Percentiles rank a stretch among this genome's conserved stretches.
Evolutionary conservation across 1,140 invertebrate genomes (phyloP).

Genomic region (Globodera rostochiensis): DNA sequence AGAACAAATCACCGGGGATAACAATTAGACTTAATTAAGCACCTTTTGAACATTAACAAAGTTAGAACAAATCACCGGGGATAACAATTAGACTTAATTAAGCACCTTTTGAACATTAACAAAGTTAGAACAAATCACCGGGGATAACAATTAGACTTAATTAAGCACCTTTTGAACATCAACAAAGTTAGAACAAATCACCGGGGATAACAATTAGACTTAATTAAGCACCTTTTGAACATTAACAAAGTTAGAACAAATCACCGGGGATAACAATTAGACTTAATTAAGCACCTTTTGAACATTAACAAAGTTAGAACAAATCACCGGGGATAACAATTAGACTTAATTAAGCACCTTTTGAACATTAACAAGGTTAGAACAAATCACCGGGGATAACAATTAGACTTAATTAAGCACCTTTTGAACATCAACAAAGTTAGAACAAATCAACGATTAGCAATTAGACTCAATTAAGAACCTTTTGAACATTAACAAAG

Average conservation of each 20-base stretch:
- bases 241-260: not conserved
- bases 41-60: not conserved
- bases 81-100: no score
- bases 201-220: no score
- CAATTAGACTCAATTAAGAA: no score
- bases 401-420: no score
- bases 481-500: not conserved
- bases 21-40: no score
- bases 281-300: no score
- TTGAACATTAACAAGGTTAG: not conserved
- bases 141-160: no score
- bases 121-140: not conserved
- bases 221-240: not conserved
- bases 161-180: not conserved
- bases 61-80: not conserved
- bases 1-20: not conserved
- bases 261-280: no score
- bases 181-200: not conserved
- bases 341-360: no score
- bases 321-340: no score
- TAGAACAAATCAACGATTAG: not conserved
- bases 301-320: not conserved
- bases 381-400: not conserved
- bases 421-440: not conserved
- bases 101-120: not conserved